Base-by-base conservation (phyloP, 2,797 vertebrate species). In the Gymnodraco acuticeps region DNA sequence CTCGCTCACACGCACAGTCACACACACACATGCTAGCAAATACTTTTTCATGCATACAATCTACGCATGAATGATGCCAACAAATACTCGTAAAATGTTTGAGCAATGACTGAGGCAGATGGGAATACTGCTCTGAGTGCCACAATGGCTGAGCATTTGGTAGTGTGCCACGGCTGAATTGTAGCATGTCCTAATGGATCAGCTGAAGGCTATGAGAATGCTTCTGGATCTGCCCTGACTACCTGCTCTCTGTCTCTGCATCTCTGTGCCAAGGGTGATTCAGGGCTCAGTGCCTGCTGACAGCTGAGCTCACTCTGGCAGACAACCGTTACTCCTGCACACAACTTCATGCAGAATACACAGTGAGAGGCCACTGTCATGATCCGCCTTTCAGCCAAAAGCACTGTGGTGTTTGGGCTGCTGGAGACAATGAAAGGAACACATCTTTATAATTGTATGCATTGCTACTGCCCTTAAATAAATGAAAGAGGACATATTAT, bases 131-230 rank as follows among this genome's bases (percentile, higher is more conserved):
- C 64, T 17, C 55, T 10, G 75, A 83, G 69, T 73, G 82, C 71
- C 80, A 91, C 82, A 87, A 90, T 85, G 66, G 86, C 71, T 62
- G 76, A 68, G 77, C 70, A 77, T 73, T 73, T 92, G 92, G 91
- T 84, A 1, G 11, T 0, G 3, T 0, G 78, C 88, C 92, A 86
- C 14, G 43, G 87, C 58, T 54, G 83, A 85, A 88, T 87, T 72
- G 89, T 82, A 84, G 84, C 78, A 80, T 88, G 87, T 85, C 87
- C 90, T 91, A 90, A 89, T 90, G 89, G 91, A 93, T 88, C 89
- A 86, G 85, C 83, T 86, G 83, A 89, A 84, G 91, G 90, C 86
- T 84, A 80, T 82, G 84, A 13, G 77, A 81, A 87, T 91, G 79
- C 83, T 68, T 5, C 73, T 53, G 72, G 76, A 77, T 89, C 80